Base-by-base conservation (phyloP, 2,113 vertebrate species). In the Platanista minor region DNA sequence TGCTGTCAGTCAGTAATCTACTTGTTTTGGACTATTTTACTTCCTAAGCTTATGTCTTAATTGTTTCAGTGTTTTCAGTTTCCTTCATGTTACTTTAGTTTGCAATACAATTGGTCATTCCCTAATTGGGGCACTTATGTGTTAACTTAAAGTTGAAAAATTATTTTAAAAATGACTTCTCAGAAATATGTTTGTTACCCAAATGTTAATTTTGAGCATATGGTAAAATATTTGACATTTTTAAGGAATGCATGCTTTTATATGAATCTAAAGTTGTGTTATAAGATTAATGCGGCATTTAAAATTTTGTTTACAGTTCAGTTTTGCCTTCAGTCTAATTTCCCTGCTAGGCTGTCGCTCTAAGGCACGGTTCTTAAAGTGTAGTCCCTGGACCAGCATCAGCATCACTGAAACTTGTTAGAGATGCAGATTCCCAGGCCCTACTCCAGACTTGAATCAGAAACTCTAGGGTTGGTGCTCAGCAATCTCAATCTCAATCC, bases 11-110 rank as follows among this genome's bases (percentile, higher is more conserved):
- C 57, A 72, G 8, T 92, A n/a, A 74, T 81, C 46, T 78, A 15
- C 17, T 81, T 64, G 39, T 85, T 75, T 33, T 72, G 33, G 18
- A 36, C 27, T 74, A 5, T 82, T 71, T 62, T 81, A 69, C 21
- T 80, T 85, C 75, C 72, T 43, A 46, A 86, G 21, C 61, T 49
- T 84, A 36, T 87, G 80, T 36, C 69, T 33, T 66, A 61, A 41
- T n/a, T 81, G 89, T 89, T 90, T 33, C 46, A 71, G 18, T 90
- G 39, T 89, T 93, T 91, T 75, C 77, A 72, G 49, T 87, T 94
- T 88, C 11, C 4, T 46, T 95, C 21, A 12, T 54, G 33, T 72
- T 88, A 36, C 23, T 85, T 93, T 52, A 92, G 41, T 52, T 4
- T 80, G 18, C 77, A 39, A 57, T 91, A 61, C 43, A 93, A 31